These are phyloP conservation scores for Calcarius lapponicus DNA, from an alignment of 2,797 vertebrate genomes.

Conservation along the genomic window DNA sequence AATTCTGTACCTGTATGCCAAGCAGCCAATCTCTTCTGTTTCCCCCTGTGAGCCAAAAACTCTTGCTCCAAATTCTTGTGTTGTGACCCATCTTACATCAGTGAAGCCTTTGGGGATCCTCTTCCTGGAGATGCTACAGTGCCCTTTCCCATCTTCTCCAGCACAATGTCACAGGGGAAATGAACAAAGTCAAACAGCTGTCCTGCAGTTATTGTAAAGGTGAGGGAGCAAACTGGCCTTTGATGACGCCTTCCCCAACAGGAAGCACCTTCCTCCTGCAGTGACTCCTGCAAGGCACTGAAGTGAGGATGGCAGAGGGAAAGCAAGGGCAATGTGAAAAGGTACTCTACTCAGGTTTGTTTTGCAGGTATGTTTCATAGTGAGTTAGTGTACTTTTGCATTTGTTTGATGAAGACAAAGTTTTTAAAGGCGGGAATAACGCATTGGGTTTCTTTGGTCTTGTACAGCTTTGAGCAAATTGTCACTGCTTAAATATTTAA, in stretches of 20 bases:
- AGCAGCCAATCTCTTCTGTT: neutral
- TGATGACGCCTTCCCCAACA: neutral
- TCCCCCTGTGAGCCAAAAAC: neutral
- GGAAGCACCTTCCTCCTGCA: neutral
- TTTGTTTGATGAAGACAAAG: neutral
- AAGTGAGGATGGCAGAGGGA: neutral
- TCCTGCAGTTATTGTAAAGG: neutral
- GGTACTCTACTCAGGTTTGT: neutral
- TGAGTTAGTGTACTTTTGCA: neutral
- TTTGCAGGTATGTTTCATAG: neutral
- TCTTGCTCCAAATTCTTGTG: neutral
- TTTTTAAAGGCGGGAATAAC: neutral
- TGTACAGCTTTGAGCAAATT: conserved; percentile 15
- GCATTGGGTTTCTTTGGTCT: neutral
- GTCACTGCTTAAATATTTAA: conserved; percentile 45
- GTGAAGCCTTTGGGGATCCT: neutral
- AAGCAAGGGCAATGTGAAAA: neutral
- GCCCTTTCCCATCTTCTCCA: neutral
- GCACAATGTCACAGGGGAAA: neutral
- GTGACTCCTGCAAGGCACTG: neutral
- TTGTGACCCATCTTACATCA: neutral
- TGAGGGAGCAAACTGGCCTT: neutral
- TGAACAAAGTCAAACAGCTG: neutral
- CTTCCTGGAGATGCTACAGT: neutral
- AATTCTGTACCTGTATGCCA: fast-evolving